These are phyloP conservation scores for Diabrotica undecimpunctata DNA, from an alignment of 1,140 invertebrate species.

Conservation along the genomic window DNA sequence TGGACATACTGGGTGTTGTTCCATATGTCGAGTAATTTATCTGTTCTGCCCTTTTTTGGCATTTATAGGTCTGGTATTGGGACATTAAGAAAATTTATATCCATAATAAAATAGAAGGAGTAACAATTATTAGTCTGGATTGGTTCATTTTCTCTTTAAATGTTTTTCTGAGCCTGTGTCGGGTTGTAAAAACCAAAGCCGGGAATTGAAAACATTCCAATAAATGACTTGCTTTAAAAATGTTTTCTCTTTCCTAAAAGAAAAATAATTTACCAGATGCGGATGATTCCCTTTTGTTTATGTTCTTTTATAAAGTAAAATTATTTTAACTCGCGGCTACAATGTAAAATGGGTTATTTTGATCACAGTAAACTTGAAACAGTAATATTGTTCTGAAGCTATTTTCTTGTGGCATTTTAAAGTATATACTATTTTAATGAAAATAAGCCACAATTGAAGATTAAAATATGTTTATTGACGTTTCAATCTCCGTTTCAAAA, in stretches of 20 bases:
- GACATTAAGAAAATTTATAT: not conserved
- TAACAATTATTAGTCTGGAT: slow-evolving; percentile 2
- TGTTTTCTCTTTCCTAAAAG: not conserved
- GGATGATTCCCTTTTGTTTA: too few relatives aligned
- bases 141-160: not conserved
- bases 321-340: too few relatives aligned
- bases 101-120: not conserved
- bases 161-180: not conserved
- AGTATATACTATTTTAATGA: too few relatives aligned
- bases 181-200: not conserved
- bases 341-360: too few relatives aligned
- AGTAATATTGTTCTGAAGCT: too few relatives aligned
- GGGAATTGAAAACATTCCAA: not conserved
- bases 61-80: slow-evolving; percentile 2
- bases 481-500: too few relatives aligned
- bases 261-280: not conserved
- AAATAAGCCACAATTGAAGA: too few relatives aligned
- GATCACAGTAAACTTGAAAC: too few relatives aligned
- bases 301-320: too few relatives aligned
- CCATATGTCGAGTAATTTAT: slow-evolving; percentile 2
- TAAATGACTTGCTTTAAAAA: slow-evolving; percentile 1
- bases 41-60: not conserved
- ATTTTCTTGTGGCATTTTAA: too few relatives aligned
- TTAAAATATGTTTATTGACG: too few relatives aligned
- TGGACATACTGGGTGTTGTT: slow-evolving; percentile 1